Evolutionary conservation across 2,888 invertebrate species (phyloP).

Genomic region (Trichogramma dendrolimi): DNA sequence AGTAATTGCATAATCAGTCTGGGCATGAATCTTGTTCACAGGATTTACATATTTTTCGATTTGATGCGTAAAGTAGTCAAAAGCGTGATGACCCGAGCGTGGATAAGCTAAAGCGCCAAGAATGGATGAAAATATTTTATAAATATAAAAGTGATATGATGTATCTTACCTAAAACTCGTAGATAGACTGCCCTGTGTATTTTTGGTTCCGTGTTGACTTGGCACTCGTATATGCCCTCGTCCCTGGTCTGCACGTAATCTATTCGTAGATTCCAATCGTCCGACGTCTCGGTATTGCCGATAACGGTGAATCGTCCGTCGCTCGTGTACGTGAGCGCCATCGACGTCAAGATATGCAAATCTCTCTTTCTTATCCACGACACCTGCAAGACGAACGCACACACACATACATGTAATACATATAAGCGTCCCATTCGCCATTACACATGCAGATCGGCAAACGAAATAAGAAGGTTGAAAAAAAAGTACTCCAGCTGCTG

Average conservation of each 20-base stretch:
- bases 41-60: neutral
- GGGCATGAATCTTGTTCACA: neutral
- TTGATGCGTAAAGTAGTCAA: neutral
- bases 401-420: no score
- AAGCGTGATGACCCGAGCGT: neutral
- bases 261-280: conserved; percentile 61
- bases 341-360: conserved; percentile 63
- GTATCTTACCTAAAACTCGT: conserved; percentile 67
- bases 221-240: conserved; percentile 73
- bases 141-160: neutral
- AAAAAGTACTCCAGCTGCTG: no score
- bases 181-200: conserved; percentile 77
- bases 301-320: conserved; percentile 65
- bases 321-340: conserved; percentile 65
- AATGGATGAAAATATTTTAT: neutral
- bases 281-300: conserved; percentile 60
- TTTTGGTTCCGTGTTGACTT: conserved; percentile 85
- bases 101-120: no score
- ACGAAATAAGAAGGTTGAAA: no score
- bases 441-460: no score
- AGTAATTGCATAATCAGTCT: no score
- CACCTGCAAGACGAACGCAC: conserved; percentile 56
- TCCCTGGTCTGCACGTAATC: conserved; percentile 58
- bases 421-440: no score
- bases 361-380: conserved; percentile 61